These are phyloP conservation scores for Antechinus stuartii DNA, from an alignment of 2,113 vertebrate genomes.

Conservation along the genomic window DNA sequence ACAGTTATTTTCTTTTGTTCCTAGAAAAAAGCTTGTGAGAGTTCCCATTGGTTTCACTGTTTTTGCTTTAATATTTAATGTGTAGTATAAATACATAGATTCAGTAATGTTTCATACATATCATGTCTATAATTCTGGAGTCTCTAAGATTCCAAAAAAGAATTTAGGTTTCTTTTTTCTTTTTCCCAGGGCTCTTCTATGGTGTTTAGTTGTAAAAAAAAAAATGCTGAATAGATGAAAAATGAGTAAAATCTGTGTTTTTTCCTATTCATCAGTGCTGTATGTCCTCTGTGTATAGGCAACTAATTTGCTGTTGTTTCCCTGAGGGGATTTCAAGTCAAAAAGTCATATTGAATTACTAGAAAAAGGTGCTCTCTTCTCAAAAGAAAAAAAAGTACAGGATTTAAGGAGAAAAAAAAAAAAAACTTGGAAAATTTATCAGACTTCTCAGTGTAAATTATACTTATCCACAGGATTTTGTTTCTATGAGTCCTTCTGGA, in stretches of 20 bases:
- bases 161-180: constrained; percentile 42
- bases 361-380: constrained; percentile 75
- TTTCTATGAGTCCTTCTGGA: constrained; percentile 49
- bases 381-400: constrained; percentile 72
- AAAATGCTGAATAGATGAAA: constrained; percentile 72
- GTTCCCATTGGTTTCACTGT: constrained; percentile 75
- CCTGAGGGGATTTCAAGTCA: constrained; percentile 75
- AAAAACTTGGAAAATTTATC: constrained; percentile 55
- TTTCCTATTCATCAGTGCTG: constrained; percentile 71
- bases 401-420: constrained; percentile 43
- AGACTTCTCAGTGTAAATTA: constrained; percentile 46
- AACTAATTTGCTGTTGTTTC: constrained; percentile 78
- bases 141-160: constrained; percentile 66
- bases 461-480: constrained; percentile 28
- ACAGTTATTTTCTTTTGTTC: constrained; percentile 67
- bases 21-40: constrained; percentile 62
- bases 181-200: constrained; percentile 67
- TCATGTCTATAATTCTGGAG: background rate
- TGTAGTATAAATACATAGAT: constrained; percentile 31
- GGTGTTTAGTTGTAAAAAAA: constrained; percentile 55
- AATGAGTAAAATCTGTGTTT: constrained; percentile 70
- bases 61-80: constrained; percentile 72
- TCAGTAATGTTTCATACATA: constrained; percentile 64
- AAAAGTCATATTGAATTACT: constrained; percentile 70
- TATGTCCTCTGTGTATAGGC: constrained; percentile 72